These are phyloP conservation scores for Esox niger DNA, from an alignment of 2,113 vertebrate species.

Conservation along the genomic window DNA sequence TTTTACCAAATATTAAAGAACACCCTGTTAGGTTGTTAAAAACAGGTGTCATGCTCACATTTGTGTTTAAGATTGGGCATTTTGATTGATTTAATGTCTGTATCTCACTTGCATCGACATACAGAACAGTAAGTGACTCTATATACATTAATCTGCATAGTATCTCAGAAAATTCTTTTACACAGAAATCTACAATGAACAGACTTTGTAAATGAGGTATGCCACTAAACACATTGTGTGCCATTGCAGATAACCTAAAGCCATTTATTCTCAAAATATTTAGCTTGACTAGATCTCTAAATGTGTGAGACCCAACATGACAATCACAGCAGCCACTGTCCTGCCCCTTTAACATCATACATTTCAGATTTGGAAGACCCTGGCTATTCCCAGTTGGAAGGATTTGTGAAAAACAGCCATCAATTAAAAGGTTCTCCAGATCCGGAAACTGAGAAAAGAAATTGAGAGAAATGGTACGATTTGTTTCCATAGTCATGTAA, in stretches of 20 bases:
- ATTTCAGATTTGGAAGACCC: neutral
- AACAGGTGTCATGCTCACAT: no score
- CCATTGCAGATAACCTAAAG: no score
- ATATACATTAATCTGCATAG: slow-evolving; percentile 2
- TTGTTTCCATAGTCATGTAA: neutral
- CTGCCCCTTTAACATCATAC: neutral
- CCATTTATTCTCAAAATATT: no score
- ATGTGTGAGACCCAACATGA: no score
- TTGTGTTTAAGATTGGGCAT: no score
- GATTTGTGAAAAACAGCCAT: neutral
- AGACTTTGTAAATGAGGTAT: no score
- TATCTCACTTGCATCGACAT: neutral
- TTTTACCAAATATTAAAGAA: no score
- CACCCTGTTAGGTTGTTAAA: no score
- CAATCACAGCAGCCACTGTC: neutral
- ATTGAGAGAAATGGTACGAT: neutral
- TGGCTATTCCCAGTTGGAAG: neutral
- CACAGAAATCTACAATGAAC: no score
- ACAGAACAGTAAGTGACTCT: neutral
- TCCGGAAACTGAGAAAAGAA: neutral
- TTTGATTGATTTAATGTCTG: neutral
- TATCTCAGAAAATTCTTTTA: no score
- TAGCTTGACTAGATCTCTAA: no score
- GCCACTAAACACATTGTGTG: no score
- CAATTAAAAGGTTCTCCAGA: neutral